These are phyloP conservation scores for Proterorhinus semilunaris DNA, from an alignment of 2,113 vertebrate genomes.

Conservation along the genomic window DNA sequence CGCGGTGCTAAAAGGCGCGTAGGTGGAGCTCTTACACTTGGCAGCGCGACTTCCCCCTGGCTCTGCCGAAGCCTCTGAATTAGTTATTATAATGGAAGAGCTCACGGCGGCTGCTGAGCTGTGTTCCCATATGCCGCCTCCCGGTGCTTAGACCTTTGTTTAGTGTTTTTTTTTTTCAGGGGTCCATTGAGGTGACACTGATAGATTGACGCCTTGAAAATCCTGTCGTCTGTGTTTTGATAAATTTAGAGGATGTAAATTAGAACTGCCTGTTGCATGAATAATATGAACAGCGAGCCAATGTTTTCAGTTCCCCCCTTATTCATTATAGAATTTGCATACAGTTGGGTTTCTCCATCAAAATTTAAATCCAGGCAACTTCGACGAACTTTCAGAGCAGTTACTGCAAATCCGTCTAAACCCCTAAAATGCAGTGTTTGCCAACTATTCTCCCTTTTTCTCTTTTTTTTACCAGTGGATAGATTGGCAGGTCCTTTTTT, in stretches of 20 bases:
- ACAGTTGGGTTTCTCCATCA: neutral
- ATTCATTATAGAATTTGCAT: neutral
- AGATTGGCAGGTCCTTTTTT: too few relatives aligned
- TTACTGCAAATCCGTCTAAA: neutral
- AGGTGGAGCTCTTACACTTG: constrained; percentile 47
- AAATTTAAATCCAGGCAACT: neutral
- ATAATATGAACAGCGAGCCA: neutral
- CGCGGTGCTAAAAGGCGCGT: constrained; percentile 37
- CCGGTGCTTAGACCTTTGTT: constrained; percentile 14
- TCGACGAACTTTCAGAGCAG: neutral
- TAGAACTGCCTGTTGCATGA: constrained; percentile 15
- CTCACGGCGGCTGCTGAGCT: constrained; percentile 59
- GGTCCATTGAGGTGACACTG: constrained; percentile 21
- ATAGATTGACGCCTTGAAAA: constrained; percentile 29
- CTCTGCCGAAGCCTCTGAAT: constrained; percentile 58
- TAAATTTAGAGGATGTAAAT: constrained; percentile 18
- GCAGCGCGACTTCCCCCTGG: constrained; percentile 55
- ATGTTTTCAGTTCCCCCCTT: neutral
- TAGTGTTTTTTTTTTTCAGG: constrained; percentile 8
- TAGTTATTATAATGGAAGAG: constrained; percentile 68
- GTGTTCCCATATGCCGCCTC: constrained; percentile 56
- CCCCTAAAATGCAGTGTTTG: too few relatives aligned
- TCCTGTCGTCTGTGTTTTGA: constrained; percentile 10
- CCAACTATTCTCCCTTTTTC: too few relatives aligned
- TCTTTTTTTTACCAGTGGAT: too few relatives aligned